phyloP scores from a whole-genome alignment of 2,113 vertebrate genomes.

The Glaucidium brasilianum region DNA sequence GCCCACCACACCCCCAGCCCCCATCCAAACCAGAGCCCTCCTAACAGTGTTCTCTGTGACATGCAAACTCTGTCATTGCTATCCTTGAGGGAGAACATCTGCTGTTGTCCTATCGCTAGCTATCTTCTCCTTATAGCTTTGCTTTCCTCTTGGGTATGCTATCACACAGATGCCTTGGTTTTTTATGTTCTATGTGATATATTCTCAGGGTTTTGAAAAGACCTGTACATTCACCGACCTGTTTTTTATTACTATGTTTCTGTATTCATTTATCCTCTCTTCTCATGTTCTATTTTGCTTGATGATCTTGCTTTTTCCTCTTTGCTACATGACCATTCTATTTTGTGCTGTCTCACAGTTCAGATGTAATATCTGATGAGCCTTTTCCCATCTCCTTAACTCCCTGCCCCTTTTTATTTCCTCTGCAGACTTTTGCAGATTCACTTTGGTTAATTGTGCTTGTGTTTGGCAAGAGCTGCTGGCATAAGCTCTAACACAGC shows the following conservation, averaged over 20 bases:
- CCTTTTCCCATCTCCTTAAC: background rate
- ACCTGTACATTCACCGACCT: background rate
- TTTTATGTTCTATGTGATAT: background rate
- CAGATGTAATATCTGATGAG: background rate
- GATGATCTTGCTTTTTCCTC: background rate
- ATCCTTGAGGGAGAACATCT: slow-evolving; percentile 37
- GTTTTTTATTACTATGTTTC: background rate
- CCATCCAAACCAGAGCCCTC: background rate
- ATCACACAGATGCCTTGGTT: background rate
- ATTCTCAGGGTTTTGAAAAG: background rate
- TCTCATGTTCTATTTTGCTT: background rate
- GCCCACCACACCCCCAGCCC: background rate
- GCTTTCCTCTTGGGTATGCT: background rate
- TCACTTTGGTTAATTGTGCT: slow-evolving; percentile 46
- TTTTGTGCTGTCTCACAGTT: background rate
- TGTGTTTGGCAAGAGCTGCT: slow-evolving; percentile 34
- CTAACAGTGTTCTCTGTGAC: background rate
- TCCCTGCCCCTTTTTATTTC: background rate
- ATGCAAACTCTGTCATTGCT: background rate
- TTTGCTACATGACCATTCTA: background rate
- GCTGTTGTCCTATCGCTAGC: background rate
- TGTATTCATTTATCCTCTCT: background rate
- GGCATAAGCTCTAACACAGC: background rate
- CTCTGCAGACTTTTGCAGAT: background rate
- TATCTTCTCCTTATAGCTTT: background rate